Evolutionary conservation across 92 coral and sea anemone species (phyloP).

Genomic region (Phymanthus crucifer): DNA sequence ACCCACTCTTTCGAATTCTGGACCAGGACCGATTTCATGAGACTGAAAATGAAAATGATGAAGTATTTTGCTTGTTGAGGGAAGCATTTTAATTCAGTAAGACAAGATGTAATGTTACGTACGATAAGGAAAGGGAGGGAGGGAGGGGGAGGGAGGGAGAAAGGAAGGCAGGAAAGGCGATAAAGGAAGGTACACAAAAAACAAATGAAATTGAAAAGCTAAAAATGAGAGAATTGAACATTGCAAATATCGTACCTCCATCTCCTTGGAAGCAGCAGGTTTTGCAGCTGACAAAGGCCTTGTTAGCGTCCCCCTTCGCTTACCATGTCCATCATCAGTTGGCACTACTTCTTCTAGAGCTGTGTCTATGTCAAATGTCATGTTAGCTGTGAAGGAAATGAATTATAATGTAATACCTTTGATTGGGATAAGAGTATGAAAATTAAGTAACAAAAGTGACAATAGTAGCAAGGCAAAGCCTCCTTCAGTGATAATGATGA

Average conservation of each 20-base stretch:
- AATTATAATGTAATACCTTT: not conserved
- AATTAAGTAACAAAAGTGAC: not conserved
- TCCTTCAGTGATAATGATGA: not conserved
- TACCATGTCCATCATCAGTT: not conserved
- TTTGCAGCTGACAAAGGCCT: constrained; percentile 30
- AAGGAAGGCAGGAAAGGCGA: not conserved
- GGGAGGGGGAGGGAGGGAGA: too few relatives aligned
- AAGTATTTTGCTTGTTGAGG: too few relatives aligned
- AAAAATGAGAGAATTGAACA: not conserved
- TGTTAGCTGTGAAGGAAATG: constrained; percentile 50
- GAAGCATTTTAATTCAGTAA: too few relatives aligned
- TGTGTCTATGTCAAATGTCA: constrained; percentile 86
- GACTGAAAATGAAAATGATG: constrained; percentile 46
- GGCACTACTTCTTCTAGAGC: constrained; percentile 48
- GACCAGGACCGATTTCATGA: constrained; percentile 91
- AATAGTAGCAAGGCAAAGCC: not conserved
- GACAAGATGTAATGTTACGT: too few relatives aligned
- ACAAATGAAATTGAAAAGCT: not conserved
- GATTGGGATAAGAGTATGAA: not conserved
- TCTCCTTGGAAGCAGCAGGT: not conserved
- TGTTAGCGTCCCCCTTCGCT: constrained; percentile 14
- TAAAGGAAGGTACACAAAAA: not conserved
- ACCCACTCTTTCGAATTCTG: constrained; percentile 80
- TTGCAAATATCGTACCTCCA: not conserved
- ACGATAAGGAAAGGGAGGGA: too few relatives aligned